Evolutionary conservation across 2,797 vertebrate species (phyloP), one percentile per base, ranked within the genome.

Genomic region (Crocodylus rhombifer): DNA sequence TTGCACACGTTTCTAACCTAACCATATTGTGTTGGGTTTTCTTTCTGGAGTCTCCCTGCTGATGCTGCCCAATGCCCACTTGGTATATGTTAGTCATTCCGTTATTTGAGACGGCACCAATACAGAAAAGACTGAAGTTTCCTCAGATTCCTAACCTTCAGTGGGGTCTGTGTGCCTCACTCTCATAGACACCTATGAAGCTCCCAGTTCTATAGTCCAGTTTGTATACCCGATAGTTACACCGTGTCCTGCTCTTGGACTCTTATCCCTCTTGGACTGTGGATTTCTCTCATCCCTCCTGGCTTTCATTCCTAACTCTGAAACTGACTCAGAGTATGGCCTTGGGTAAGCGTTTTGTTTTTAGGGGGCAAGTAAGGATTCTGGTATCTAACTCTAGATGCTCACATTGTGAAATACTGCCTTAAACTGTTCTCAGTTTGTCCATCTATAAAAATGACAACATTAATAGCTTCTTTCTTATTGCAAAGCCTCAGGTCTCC

Each of bases 341-440:
- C 94, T 90, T 12, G 0, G 93, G 94, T 91, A 92, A 95, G 95
- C 88, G 69, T 10, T 88, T 96, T 95, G 95, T 91, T 95, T 97
- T 96, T 89, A 80, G 79, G 91, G 86, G 93, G 94, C 89, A 90
- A 92, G 86, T 78, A 92, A 91, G 94, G 79, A 94, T 82, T 87
- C 56, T 88, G 62, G 88, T 88, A 94, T 79, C 90, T 95, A 86
- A 95, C 94, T 96, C 94, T 91, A 88, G 75, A 51, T 51, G 42
- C 42, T 51, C 42, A 51, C 42, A 51, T 51, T 51, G 79, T 92
- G 71, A 86, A 93, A 90, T 51, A 57, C 71, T 83, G 89, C 89
- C 80, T 92, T 80, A 89, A 91, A 89, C 90, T 88, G 3, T 51
- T 51, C 85, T 97, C 95, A 94, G 91, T 1, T 0, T 89, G 83